Conservation (phyloP, 2,113 vertebrate genomes). For the Irena cyanogastra region DNA sequence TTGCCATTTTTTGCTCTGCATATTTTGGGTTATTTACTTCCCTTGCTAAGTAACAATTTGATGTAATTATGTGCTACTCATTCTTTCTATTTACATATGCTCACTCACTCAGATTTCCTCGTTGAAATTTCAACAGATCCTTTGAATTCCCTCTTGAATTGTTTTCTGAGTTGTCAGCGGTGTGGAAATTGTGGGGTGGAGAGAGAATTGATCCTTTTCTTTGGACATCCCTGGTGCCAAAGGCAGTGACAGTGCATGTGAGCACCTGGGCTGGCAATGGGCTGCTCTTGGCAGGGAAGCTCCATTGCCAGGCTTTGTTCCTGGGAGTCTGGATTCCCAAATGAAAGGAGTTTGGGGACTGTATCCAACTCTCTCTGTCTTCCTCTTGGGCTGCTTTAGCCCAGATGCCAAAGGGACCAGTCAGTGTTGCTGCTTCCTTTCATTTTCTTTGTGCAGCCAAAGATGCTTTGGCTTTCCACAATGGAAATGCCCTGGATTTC, state of each 20-base stretch:
- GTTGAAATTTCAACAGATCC: conserved; percentile 57
- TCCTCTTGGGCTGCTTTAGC: not conserved
- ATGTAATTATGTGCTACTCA: conserved; percentile 75
- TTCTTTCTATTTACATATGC: conserved; percentile 69
- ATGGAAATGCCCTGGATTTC: not conserved
- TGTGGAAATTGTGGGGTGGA: conserved; percentile 44
- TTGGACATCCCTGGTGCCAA: conserved; percentile 37
- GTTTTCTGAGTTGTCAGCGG: conserved; percentile 43
- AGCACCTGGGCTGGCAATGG: conserved; percentile 46
- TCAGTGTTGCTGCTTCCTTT: not conserved
- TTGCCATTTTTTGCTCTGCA: conserved; percentile 62
- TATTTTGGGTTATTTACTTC: conserved; percentile 81
- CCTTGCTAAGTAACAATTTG: conserved; percentile 76
- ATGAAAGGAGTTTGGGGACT: conserved; percentile 1
- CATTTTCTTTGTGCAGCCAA: not conserved
- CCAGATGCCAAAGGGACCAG: not conserved
- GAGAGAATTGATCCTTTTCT: conserved; percentile 37
- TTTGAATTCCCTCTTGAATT: conserved; percentile 64
- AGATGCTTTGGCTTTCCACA: not conserved
- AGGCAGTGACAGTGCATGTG: conserved; percentile 4
- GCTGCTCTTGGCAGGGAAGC: conserved; percentile 23
- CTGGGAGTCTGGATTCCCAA: conserved; percentile 11
- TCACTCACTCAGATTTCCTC: conserved; percentile 31
- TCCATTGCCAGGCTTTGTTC: conserved; percentile 22
- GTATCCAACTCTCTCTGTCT: not conserved